Percentiles rank a stretch among this genome's conserved stretches.
Conservation (phyloP, 2,113 vertebrate species). For the Muntiacus muntjak region DNA sequence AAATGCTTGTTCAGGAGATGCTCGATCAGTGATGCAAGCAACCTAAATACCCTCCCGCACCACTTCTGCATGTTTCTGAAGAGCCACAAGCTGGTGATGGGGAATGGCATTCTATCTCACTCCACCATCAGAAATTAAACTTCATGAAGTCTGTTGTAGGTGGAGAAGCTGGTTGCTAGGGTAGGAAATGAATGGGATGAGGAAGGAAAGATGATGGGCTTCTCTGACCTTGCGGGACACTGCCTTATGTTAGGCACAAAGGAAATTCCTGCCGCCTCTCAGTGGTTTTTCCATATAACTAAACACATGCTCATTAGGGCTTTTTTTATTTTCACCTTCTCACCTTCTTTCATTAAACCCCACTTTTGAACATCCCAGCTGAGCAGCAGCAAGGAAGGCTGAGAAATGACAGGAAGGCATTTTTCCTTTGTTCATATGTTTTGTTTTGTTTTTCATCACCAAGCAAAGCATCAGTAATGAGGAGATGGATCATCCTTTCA, state of each 20-base stretch:
- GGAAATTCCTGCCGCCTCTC: conserved; percentile 59
- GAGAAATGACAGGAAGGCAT: conserved; percentile 78
- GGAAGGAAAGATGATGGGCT: conserved; percentile 14
- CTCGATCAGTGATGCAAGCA: background rate
- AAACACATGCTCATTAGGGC: conserved; percentile 76
- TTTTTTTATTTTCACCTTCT: conserved; percentile 70
- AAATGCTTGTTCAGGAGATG: background rate
- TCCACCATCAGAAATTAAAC: conserved; percentile 39
- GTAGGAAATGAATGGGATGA: conserved; percentile 5
- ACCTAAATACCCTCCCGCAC: accelerated
- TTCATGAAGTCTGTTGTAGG: conserved; percentile 14
- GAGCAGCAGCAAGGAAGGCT: conserved; percentile 76
- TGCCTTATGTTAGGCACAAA: conserved; percentile 69
- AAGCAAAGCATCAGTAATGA: conserved; percentile 76
- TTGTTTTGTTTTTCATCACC: conserved; percentile 72
- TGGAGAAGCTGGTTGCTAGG: conserved; percentile 50
- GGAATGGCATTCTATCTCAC: conserved; percentile 42
- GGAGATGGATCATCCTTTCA: conserved; percentile 78
- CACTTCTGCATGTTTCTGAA: background rate
- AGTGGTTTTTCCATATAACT: conserved; percentile 74
- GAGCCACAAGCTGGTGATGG: conserved; percentile 18
- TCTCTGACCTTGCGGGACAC: conserved; percentile 69
- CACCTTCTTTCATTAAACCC: conserved; percentile 82
- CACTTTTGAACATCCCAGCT: conserved; percentile 71
- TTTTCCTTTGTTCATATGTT: conserved; percentile 78